Conservation (phyloP, 1,140 invertebrate species). For the Aphelinus certus region DNA sequence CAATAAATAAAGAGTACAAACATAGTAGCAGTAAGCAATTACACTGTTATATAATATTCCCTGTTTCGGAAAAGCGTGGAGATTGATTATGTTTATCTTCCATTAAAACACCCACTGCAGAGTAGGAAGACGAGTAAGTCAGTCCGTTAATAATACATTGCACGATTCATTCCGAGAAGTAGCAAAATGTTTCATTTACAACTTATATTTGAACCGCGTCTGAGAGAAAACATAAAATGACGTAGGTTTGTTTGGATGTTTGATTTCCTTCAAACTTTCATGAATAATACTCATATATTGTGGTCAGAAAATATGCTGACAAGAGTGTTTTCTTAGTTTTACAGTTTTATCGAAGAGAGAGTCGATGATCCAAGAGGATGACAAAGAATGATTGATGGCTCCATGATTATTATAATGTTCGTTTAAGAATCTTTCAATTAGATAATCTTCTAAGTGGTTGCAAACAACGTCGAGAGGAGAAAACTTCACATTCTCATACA, state of each 20-base stretch:
- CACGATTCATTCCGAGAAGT: slow-evolving; percentile 48
- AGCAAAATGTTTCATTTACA: slow-evolving; percentile 4
- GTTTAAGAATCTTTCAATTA: too few relatives aligned
- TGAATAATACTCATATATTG: too few relatives aligned
- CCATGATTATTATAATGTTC: too few relatives aligned
- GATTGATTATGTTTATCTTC: slow-evolving; percentile 66
- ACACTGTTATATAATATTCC: slow-evolving; percentile 62
- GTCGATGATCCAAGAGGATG: too few relatives aligned
- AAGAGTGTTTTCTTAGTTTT: too few relatives aligned
- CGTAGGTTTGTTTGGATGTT: neutral
- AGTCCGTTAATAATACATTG: slow-evolving; percentile 60
- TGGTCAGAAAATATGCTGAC: too few relatives aligned
- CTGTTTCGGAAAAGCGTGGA: slow-evolving; percentile 52
- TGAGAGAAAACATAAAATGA: slow-evolving; percentile 10
- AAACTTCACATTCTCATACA: too few relatives aligned
- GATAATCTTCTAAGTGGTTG: too few relatives aligned
- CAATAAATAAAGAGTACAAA: too few relatives aligned
- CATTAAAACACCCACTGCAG: slow-evolving; percentile 56
- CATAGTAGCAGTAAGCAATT: slow-evolving; percentile 43
- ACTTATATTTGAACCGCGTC: neutral
- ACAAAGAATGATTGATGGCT: too few relatives aligned
- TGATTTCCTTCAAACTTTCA: neutral
- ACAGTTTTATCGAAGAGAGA: too few relatives aligned
- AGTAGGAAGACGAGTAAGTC: slow-evolving; percentile 41
- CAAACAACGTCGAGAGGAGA: too few relatives aligned